Evolutionary conservation across 2,888 invertebrate genomes (phyloP).

Genomic region (Gibbula magus): DNA sequence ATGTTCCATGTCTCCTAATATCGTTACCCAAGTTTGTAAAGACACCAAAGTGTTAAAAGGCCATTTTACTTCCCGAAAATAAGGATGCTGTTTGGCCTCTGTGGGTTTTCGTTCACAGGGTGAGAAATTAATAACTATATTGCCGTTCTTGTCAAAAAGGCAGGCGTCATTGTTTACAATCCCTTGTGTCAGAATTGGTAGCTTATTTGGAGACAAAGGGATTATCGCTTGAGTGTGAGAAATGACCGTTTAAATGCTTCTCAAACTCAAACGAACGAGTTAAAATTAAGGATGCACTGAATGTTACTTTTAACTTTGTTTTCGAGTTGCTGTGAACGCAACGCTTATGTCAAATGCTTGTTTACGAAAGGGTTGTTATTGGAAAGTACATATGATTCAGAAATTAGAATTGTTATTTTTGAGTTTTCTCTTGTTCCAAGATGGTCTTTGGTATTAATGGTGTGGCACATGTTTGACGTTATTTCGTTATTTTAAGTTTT

Average conservation of each 20-base stretch:
- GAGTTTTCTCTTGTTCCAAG: too few relatives aligned
- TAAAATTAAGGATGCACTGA: too few relatives aligned
- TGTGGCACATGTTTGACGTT: too few relatives aligned
- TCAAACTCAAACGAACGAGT: too few relatives aligned
- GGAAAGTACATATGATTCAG: too few relatives aligned
- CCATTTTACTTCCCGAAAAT: conserved; percentile 3
- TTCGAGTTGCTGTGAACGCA: too few relatives aligned
- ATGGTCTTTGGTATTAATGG: too few relatives aligned
- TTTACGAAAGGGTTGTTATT: too few relatives aligned
- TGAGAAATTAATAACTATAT: background rate
- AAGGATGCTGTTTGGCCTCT: background rate
- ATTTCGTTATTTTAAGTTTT: too few relatives aligned
- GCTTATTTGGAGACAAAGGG: conserved; percentile 1
- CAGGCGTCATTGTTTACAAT: background rate
- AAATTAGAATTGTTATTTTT: too few relatives aligned
- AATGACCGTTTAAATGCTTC: background rate
- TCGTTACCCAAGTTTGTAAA: background rate
- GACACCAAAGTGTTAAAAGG: conserved; percentile 3
- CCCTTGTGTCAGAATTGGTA: background rate
- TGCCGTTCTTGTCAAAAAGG: background rate
- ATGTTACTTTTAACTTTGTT: too few relatives aligned
- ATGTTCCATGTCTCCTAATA: background rate
- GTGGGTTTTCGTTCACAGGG: background rate
- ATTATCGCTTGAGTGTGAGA: background rate
- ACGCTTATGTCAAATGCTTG: too few relatives aligned